These are phyloP conservation scores for Rhea pennata DNA, from an alignment of 2,113 vertebrate species.

Conservation along the genomic window DNA sequence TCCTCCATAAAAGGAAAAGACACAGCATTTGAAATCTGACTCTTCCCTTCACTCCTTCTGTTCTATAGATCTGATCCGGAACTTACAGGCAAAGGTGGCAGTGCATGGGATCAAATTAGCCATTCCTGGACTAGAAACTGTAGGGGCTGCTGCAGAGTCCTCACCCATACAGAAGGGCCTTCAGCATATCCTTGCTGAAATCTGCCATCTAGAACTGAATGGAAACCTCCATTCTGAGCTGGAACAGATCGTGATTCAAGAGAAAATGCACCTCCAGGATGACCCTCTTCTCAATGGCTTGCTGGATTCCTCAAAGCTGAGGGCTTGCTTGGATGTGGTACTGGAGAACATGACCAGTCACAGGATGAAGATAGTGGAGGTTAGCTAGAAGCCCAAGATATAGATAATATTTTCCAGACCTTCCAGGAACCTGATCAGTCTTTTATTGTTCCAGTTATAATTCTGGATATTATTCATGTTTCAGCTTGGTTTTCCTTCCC, in stretches of 20 bases:
- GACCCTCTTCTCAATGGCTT: slow-evolving; percentile 88
- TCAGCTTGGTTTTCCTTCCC: background rate
- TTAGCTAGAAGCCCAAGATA: slow-evolving; percentile 37
- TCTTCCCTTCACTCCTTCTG: background rate
- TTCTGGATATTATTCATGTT: background rate
- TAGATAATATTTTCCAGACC: background rate
- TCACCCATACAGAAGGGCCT: slow-evolving; percentile 73
- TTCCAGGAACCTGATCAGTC: background rate
- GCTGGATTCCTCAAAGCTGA: slow-evolving; percentile 77
- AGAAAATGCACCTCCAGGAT: slow-evolving; percentile 80
- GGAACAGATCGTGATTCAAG: slow-evolving; percentile 80
- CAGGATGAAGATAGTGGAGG: slow-evolving; percentile 90
- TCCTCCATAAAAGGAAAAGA: background rate
- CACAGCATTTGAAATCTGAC: background rate
- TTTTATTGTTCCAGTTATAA: background rate
- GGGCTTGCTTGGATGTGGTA: slow-evolving; percentile 85
- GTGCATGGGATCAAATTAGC: slow-evolving; percentile 84
- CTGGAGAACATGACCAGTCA: slow-evolving; percentile 84
- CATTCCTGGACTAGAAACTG: slow-evolving; percentile 79
- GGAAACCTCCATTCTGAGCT: slow-evolving; percentile 89
- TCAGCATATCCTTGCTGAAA: slow-evolving; percentile 81
- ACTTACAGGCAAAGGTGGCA: slow-evolving; percentile 82
- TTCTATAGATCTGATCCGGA: slow-evolving; percentile 75
- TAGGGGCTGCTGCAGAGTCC: background rate
- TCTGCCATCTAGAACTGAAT: slow-evolving; percentile 87